Percentiles rank a stretch among this genome's conserved stretches.
Evolutionary conservation across 92 coral and sea anemone genomes (phyloP).

Genomic region (Palythoa grandiflora): DNA sequence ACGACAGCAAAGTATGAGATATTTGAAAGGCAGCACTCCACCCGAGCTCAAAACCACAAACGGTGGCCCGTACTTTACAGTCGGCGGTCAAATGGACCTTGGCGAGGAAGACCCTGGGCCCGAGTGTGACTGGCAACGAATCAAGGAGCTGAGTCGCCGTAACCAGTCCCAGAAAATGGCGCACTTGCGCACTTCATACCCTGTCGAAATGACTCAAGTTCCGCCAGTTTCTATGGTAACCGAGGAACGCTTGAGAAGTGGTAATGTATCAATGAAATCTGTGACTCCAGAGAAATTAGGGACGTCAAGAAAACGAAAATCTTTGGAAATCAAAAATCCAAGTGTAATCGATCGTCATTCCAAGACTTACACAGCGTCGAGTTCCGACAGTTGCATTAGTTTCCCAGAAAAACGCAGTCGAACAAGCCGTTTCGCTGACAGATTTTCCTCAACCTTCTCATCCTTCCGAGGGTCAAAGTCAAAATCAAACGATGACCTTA

Average conservation of each 20-base stretch:
- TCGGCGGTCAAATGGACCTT: constrained; percentile 73
- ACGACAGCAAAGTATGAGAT: constrained; percentile 89
- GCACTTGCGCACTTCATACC: constrained; percentile 96
- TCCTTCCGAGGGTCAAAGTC: constrained; percentile 73
- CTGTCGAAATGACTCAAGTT: constrained; percentile 90
- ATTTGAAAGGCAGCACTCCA: constrained; percentile 79
- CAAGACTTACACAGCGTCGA: constrained; percentile 51
- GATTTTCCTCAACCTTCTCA: constrained; percentile 67
- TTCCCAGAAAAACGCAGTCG: constrained; percentile 68
- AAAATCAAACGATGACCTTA: constrained; percentile 72
- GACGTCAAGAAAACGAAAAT: constrained; percentile 71
- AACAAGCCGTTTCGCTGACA: constrained; percentile 65
- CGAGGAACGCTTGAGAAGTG: constrained; percentile 65
- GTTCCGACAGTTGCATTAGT: constrained; percentile 69
- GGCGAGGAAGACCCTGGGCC: constrained; percentile 77
- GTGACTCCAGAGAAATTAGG: constrained; percentile 52
- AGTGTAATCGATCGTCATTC: constrained; percentile 45
- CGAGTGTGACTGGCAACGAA: constrained; percentile 87
- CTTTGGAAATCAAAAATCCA: constrained; percentile 39
- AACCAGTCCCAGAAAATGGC: constrained; percentile 84
- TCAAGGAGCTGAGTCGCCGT: constrained; percentile 89
- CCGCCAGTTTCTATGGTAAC: constrained; percentile 66
- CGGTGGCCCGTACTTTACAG: constrained; percentile 82
- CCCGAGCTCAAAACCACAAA: constrained; percentile 86
- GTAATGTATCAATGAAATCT: constrained; percentile 50